phyloP scores from a whole-genome alignment of 2,113 vertebrate species.

The Hypocryptadius cinnamomeus region DNA sequence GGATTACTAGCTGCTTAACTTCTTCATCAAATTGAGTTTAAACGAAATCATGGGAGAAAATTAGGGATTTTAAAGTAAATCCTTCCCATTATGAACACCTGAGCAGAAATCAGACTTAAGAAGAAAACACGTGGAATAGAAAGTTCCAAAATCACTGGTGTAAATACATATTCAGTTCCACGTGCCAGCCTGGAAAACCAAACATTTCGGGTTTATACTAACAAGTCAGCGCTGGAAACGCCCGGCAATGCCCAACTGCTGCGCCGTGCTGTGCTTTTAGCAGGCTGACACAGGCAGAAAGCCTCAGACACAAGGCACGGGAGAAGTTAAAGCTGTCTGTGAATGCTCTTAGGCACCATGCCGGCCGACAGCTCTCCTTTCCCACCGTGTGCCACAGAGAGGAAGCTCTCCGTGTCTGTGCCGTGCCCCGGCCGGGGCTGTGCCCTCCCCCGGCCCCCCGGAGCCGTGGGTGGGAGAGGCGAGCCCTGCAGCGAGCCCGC shows the following conservation, averaged over 20 bases:
- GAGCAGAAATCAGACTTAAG: background rate
- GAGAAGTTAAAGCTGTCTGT: background rate
- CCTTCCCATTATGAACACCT: background rate
- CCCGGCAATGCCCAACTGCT: background rate
- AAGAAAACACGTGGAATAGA: background rate
- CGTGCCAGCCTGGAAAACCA: background rate
- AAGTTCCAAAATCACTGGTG: background rate
- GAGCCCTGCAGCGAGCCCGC: no score
- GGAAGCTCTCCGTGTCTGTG: accelerated
- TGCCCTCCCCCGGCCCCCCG: background rate
- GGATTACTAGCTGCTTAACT: background rate
- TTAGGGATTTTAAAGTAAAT: background rate
- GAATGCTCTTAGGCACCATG: accelerated
- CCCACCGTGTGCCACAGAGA: background rate
- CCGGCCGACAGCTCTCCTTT: no score
- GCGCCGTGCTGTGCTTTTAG: accelerated
- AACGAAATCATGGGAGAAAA: background rate
- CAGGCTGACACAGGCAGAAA: background rate
- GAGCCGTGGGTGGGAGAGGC: background rate
- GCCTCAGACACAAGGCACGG: background rate
- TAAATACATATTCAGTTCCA: background rate
- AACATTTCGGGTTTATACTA: background rate
- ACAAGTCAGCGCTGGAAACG: background rate
- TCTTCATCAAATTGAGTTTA: background rate
- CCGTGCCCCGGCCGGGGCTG: background rate